Evolutionary conservation across 2,797 vertebrate genomes (phyloP).

Genomic region (Darevskia mixta): DNA sequence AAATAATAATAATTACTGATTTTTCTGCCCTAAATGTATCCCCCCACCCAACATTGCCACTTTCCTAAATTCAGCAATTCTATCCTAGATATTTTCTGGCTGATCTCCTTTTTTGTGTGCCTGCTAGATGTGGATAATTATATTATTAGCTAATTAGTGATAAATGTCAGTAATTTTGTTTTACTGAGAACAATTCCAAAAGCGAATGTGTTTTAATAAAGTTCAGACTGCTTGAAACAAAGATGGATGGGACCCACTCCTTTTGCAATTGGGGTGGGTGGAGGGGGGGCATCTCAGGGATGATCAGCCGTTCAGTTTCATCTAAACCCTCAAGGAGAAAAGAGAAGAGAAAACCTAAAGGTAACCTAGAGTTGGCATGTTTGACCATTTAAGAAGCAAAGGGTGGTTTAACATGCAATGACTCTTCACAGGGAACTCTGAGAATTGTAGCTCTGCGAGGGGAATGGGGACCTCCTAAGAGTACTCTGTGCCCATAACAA

Average conservation of each 20-base stretch:
- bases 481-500: too few species aligned
- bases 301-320: neutral
- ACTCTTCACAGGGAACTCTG: too few species aligned
- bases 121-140: constrained; percentile 58
- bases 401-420: too few species aligned
- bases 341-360: neutral
- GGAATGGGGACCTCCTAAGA: too few species aligned
- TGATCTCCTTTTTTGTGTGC: neutral
- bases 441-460: too few species aligned
- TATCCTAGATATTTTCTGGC: constrained; percentile 43
- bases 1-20: constrained; percentile 47
- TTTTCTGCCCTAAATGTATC: neutral
- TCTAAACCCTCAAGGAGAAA: neutral
- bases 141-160: constrained; percentile 70
- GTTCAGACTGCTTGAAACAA: constrained; percentile 47
- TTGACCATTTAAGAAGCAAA: neutral
- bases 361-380: neutral
- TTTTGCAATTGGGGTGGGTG: neutral
- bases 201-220: constrained; percentile 30
- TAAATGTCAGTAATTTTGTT: constrained; percentile 71
- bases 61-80: constrained; percentile 58
- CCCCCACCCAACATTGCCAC: neutral
- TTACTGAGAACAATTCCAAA: constrained; percentile 53
- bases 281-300: neutral
- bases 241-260: constrained; percentile 15